phyloP scores from a whole-genome alignment of 2,888 invertebrate species.

The Rhopalosiphum nymphaeae region DNA sequence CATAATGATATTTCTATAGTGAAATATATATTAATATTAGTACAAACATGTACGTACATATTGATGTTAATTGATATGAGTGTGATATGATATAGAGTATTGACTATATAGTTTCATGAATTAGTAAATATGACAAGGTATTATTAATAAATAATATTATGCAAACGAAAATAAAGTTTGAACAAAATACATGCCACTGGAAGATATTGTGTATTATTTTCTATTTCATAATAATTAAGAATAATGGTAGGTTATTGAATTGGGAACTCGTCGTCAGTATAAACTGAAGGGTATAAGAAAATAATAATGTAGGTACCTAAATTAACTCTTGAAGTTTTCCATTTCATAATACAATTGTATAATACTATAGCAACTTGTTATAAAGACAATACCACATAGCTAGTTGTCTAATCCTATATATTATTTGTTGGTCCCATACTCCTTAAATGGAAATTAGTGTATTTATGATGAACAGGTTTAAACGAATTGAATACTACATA shows the following conservation, averaged over 20 bases:
- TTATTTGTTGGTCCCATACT: not conserved
- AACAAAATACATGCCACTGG: not conserved
- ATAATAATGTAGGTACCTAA: not conserved
- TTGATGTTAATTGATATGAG: too few species aligned
- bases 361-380: not conserved
- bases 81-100: too few species aligned
- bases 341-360: not conserved
- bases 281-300: not conserved
- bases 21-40: too few species aligned
- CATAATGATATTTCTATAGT: not conserved
- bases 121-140: not conserved
- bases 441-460: not conserved
- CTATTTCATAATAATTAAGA: not conserved
- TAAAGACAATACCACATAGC: not conserved
- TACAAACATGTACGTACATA: too few species aligned
- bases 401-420: not conserved
- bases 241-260: slow-evolving; percentile 9
- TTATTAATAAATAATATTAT: not conserved
- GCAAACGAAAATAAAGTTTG: not conserved
- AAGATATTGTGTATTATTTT: not conserved
- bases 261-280: not conserved
- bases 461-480: not conserved
- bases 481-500: not conserved
- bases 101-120: not conserved
- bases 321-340: not conserved